phyloP scores from a whole-genome alignment of 2,888 invertebrate genomes.

The Frankliniella intonsa region DNA sequence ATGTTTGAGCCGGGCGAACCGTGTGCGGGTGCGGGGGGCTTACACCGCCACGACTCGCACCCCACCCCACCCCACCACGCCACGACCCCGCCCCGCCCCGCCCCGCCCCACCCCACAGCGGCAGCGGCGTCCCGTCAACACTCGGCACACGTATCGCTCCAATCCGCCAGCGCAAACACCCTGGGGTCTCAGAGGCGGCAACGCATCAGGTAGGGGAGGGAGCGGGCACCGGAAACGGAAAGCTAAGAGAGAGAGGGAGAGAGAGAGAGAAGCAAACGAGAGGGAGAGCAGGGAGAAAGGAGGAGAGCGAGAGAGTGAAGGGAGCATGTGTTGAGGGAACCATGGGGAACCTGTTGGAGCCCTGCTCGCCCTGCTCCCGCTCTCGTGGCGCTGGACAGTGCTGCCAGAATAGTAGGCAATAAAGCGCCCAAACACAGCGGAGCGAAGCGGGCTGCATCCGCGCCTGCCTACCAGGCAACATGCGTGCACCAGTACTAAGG shows the following conservation, averaged over 20 bases:
- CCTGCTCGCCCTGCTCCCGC: background rate
- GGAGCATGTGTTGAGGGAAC: too few species aligned
- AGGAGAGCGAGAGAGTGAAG: background rate
- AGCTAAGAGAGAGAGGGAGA: background rate
- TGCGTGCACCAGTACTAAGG: too few species aligned
- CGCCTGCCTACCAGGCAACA: too few species aligned
- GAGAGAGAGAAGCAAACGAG: background rate
- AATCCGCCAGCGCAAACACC: slow-evolving; percentile 1
- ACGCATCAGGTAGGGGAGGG: slow-evolving; percentile 6
- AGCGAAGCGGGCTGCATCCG: too few species aligned
- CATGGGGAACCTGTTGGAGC: background rate
- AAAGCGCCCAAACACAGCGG: too few species aligned
- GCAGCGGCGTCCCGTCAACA: slow-evolving; percentile 29
- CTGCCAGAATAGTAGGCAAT: too few species aligned
- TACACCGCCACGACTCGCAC: background rate
- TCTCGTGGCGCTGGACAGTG: background rate
- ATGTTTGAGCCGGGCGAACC: background rate
- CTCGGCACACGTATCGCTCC: slow-evolving; percentile 17
- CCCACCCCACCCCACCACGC: background rate
- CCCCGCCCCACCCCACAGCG: background rate
- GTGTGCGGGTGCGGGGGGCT: background rate
- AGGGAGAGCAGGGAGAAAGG: background rate
- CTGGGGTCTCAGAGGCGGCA: background rate
- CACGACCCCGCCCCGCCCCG: background rate
- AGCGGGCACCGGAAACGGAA: background rate